Evolutionary conservation across 2,797 vertebrate species (phyloP).

Genomic region (Brachyalestes nurse): DNA sequence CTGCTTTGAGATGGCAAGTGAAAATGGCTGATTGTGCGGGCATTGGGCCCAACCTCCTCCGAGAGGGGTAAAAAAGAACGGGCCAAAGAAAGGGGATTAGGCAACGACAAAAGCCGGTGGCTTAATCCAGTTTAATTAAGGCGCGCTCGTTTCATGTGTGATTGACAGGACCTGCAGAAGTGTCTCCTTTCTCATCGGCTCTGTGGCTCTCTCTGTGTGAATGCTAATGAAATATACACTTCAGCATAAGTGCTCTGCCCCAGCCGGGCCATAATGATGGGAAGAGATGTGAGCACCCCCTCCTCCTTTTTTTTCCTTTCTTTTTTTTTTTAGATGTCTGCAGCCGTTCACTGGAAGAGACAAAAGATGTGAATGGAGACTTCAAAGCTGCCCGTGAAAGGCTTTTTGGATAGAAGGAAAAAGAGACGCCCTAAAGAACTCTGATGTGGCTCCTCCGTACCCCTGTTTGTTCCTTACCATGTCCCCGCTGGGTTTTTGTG

Average conservation of each 20-base stretch:
- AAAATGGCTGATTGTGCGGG: slow-evolving; percentile 31
- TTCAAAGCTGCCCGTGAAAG: slow-evolving; percentile 80
- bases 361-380: slow-evolving; percentile 82
- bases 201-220: slow-evolving; percentile 51
- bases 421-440: slow-evolving; percentile 65
- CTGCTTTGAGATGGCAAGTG: slow-evolving; percentile 31
- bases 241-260: slow-evolving; percentile 39
- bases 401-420: slow-evolving; percentile 55
- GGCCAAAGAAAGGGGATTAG: slow-evolving; percentile 69
- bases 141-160: slow-evolving; percentile 61
- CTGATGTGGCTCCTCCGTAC: slow-evolving; percentile 50
- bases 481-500: slow-evolving; percentile 64
- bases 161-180: slow-evolving; percentile 80
- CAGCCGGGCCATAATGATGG: slow-evolving; percentile 34
- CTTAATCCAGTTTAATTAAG: slow-evolving; percentile 80
- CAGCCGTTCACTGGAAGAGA: slow-evolving; percentile 78
- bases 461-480: slow-evolving; percentile 58
- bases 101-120: slow-evolving; percentile 75
- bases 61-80: slow-evolving; percentile 54
- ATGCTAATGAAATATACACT: slow-evolving; percentile 53
- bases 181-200: slow-evolving; percentile 70
- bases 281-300: slow-evolving; percentile 32
- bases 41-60: slow-evolving; percentile 25
- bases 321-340: slow-evolving; percentile 69
- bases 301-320: slow-evolving; percentile 27